A percentile compares a stretch with the other conserved stretches of the same genome.
phyloP scores from a whole-genome alignment of 2,888 invertebrate genomes.

The Synergus umbraculus region DNA sequence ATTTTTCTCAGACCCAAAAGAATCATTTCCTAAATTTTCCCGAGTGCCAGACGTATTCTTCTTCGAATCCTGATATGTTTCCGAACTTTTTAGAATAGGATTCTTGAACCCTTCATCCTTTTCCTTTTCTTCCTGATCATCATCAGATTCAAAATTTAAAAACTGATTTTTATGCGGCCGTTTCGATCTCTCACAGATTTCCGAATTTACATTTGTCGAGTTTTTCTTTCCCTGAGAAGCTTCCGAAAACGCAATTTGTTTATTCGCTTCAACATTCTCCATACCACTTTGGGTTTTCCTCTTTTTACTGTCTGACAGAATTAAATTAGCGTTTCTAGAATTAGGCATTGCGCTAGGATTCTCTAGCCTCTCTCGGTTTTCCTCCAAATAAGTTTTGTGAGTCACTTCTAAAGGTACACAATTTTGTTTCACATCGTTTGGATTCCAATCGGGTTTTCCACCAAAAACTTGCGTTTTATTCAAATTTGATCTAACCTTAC shows the following conservation, averaged over 20 bases:
- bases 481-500: neutral
- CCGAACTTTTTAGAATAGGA: neutral
- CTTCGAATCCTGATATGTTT: neutral
- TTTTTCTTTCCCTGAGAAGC: constrained; percentile 37
- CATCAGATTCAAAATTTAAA: neutral
- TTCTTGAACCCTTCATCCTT: neutral
- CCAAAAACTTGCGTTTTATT: neutral
- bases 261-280: constrained; percentile 11
- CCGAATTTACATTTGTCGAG: constrained; percentile 47
- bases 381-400: neutral
- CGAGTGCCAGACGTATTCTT: neutral
- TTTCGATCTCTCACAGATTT: constrained; percentile 43
- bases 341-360: neutral
- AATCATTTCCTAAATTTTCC: constrained; percentile 18
- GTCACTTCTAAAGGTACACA: neutral
- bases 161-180: neutral
- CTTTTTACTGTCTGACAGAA: neutral
- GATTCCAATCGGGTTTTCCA: neutral
- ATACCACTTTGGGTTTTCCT: neutral
- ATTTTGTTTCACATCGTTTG: neutral
- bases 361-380: constrained; percentile 14
- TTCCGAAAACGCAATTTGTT: neutral
- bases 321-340: neutral
- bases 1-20: constrained; percentile 61
- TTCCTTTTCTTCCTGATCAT: neutral